These are phyloP conservation scores for Rhopalosiphum maidis DNA, from an alignment of 1,140 invertebrate species.

Conservation along the genomic window DNA sequence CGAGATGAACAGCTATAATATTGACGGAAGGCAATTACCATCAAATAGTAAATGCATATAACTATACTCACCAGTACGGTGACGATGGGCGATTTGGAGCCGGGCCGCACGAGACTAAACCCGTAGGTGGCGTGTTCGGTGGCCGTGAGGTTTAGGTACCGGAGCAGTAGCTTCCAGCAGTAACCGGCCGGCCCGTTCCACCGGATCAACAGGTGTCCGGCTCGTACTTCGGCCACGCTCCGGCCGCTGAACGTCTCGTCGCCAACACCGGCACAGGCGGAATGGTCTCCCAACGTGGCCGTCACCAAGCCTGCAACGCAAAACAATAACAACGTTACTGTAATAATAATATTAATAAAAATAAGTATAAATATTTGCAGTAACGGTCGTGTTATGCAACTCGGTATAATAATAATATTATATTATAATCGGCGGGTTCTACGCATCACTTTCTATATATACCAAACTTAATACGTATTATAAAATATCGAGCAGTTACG, in stretches of 20 bases:
- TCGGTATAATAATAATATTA: no score
- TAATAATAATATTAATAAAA: neutral
- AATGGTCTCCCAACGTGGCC: slow-evolving; percentile 45
- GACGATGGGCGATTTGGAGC: neutral
- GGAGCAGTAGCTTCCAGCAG: slow-evolving; percentile 41
- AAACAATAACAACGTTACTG: neutral
- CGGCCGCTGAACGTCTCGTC: neutral
- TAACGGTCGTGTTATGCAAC: no score
- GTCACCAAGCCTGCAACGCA: neutral
- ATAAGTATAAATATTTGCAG: neutral
- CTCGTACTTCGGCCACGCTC: slow-evolving; percentile 40
- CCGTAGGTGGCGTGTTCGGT: slow-evolving; percentile 33
- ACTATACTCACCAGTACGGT: neutral
- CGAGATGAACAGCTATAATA: no score
- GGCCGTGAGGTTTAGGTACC: slow-evolving; percentile 24
- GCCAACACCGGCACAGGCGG: neutral
- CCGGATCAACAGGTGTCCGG: slow-evolving; percentile 41
- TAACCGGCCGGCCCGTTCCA: slow-evolving; percentile 43
- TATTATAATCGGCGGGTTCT: no score
- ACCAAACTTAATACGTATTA: no score
- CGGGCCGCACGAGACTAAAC: neutral
- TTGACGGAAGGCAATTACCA: no score
- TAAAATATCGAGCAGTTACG: no score
- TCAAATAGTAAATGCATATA: no score
- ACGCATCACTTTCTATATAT: no score